phyloP scores from a whole-genome alignment of 64 coral and sea anemone species.

The Pocillopora damicornis region DNA sequence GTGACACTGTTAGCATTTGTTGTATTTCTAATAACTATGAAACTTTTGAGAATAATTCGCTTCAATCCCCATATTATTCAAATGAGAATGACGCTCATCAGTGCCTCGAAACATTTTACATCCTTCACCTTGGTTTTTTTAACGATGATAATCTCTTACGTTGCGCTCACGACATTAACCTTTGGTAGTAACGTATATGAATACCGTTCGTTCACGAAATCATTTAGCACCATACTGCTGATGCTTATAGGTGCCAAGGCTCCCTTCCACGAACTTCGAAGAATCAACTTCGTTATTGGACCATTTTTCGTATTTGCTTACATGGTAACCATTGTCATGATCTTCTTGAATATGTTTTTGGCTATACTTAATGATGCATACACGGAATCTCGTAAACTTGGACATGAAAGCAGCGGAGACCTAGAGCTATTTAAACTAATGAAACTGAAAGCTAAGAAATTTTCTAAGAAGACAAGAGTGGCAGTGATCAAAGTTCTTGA shows the following conservation, averaged over 20 bases:
- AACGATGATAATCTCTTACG: conserved; percentile 49
- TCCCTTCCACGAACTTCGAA: conserved; percentile 38
- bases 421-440: background rate
- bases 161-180: conserved; percentile 42
- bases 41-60: conserved; percentile 62
- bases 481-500: conserved; percentile 1
- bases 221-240: conserved; percentile 37
- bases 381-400: conserved; percentile 26
- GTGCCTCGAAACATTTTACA: conserved; percentile 37
- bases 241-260: conserved; percentile 49
- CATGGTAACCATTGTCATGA: conserved; percentile 41
- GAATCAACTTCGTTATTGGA: conserved; percentile 28
- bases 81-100: conserved; percentile 53
- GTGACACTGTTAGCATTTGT: conserved; percentile 57
- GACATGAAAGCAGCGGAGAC: background rate
- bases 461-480: background rate
- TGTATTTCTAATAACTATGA: conserved; percentile 74
- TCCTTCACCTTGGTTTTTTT: conserved; percentile 55
- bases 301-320: conserved; percentile 54
- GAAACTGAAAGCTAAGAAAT: background rate
- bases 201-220: conserved; percentile 54
- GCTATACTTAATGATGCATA: conserved; percentile 61
- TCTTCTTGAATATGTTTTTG: conserved; percentile 57
- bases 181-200: conserved; percentile 57
- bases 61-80: conserved; percentile 64